Conservation (phyloP, 2,888 invertebrate species). For the Heliconius cydno region DNA sequence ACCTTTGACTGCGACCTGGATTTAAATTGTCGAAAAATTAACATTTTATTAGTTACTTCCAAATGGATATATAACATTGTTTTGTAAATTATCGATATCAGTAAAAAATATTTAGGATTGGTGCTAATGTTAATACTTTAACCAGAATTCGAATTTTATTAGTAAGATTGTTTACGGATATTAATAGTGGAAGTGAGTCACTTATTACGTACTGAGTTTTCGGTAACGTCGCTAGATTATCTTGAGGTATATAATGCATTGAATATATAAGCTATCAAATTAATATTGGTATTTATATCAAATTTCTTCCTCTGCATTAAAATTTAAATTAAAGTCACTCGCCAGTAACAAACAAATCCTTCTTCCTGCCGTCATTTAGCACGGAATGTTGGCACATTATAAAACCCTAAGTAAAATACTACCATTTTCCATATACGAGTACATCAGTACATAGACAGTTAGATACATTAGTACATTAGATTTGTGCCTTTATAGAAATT, state of each 20-base stretch:
- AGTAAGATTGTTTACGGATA: no score
- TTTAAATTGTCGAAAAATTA: neutral
- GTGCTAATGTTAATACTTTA: neutral
- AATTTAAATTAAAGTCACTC: no score
- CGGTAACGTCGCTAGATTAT: no score
- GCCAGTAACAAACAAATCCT: neutral
- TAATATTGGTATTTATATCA: neutral
- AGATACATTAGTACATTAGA: conserved; percentile 23
- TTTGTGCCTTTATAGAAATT: conserved; percentile 46
- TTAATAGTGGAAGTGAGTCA: no score
- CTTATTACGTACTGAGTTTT: no score
- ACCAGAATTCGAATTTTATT: no score
- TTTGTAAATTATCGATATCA: no score
- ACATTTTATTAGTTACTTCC: neutral
- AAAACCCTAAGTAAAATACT: conserved; percentile 23
- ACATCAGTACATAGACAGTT: conserved; percentile 3
- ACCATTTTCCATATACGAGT: conserved; percentile 21
- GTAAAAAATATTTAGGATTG: no score
- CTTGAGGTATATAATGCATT: no score
- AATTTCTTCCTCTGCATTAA: neutral
- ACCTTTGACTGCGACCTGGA: conserved; percentile 18
- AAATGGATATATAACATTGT: no score
- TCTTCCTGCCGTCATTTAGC: conserved; percentile 6
- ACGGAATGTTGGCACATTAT: conserved; percentile 22
- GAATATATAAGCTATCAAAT: no score